These are phyloP conservation scores for Acronicta alni DNA, from an alignment of 2,888 invertebrate genomes.

Conservation along the genomic window DNA sequence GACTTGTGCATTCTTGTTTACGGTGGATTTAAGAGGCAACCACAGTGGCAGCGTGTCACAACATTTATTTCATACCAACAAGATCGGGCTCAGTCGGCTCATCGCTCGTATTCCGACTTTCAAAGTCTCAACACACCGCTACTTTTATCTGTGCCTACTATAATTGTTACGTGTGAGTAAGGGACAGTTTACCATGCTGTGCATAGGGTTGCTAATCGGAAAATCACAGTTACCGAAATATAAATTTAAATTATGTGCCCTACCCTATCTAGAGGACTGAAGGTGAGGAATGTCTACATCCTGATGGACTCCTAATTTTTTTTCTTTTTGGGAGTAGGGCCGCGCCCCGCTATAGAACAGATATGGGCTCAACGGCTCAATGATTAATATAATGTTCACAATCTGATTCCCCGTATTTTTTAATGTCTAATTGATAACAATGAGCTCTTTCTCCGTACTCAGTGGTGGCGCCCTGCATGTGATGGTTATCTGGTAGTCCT, in stretches of 20 bases:
- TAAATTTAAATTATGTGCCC: too few species aligned
- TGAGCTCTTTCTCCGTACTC: constrained; percentile 46
- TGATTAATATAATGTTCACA: not conserved
- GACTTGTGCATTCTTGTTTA: constrained; percentile 1
- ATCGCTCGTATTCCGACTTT: constrained; percentile 50
- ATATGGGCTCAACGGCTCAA: not conserved
- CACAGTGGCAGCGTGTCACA: constrained; percentile 47
- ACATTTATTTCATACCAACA: constrained; percentile 60
- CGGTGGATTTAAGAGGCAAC: constrained; percentile 9
- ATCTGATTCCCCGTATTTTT: constrained; percentile 9
- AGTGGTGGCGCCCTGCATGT: constrained; percentile 20
- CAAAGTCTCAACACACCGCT: constrained; percentile 20
- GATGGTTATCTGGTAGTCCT: constrained; percentile 50
- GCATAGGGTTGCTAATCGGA: constrained; percentile 35
- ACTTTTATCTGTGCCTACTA: constrained; percentile 50
- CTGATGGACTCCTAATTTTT: too few species aligned
- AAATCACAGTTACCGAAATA: not conserved
- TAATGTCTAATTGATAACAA: constrained; percentile 36
- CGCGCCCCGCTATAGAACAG: too few species aligned
- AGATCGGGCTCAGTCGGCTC: constrained; percentile 52
- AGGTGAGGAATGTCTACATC: too few species aligned
- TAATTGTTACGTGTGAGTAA: constrained; percentile 63
- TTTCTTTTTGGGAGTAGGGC: too few species aligned
- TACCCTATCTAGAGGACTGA: too few species aligned
- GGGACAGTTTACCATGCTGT: constrained; percentile 59